Evolutionary conservation across 2,888 invertebrate genomes (phyloP), one percentile per base, ranked within the genome.

Genomic region (Calliphora vomitoria): DNA sequence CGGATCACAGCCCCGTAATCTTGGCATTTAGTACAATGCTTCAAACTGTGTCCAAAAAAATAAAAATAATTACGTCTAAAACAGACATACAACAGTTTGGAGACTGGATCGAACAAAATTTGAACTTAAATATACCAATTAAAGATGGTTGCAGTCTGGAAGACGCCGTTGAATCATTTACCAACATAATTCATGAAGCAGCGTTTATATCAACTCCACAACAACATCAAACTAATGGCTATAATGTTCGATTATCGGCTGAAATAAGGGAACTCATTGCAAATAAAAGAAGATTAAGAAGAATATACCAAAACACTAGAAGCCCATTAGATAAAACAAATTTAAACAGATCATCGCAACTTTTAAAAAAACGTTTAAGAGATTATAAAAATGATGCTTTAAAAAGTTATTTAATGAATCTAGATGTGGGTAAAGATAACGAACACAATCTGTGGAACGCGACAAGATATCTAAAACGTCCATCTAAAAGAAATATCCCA

Each of bases 221-320:
- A 62, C 25, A 74, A 60, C 25, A 25, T 38, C 41, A 74, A 60
- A 20, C 15, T 58, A 25, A 31, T 75, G 75, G n/a, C 47, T n/a
- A 62, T 62, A 60, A 31, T 62, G 75, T 75, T n/a, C 20, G 20
- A 75, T n/a, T 55, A 72, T 72, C 55, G 20, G 38, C 55, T 20
- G 55, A 44, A 58, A 72, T 41, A n/a, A 72, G 38, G 18, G 6
- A 47, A 20, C 75, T 75, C 5, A 75, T 75, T 44, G 44, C 47
- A 15, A 47, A 75, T 11, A 75, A 35, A 62, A 62, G 60, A 75
- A 47, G 25, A 55, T 15, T 72, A 41, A 6, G 72, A 55, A 55
- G 72, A 72, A 38, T 72, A 18, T 72, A 72, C 10, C 72, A 72
- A 55, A 72, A n/a, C 13, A 55, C 38, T 11, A 72, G 72, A 72